phyloP scores from a whole-genome alignment of 2,888 invertebrate genomes.

The Yponomeuta evonymella region DNA sequence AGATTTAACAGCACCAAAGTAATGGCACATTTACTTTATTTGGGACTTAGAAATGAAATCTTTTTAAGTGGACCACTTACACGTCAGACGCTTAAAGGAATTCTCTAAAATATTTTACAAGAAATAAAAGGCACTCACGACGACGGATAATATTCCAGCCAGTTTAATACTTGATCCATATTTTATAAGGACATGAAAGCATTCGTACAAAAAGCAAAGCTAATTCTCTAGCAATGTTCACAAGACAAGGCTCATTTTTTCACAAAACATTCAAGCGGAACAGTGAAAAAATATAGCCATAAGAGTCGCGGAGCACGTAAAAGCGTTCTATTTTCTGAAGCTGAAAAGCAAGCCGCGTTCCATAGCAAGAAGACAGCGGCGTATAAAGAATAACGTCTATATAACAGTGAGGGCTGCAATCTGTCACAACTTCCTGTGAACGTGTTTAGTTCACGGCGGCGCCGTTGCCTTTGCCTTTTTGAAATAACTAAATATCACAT shows the following conservation, averaged over 20 bases:
- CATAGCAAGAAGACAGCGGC: not conserved
- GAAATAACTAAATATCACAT: not conserved
- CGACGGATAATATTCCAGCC: not conserved
- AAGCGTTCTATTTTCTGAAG: slow-evolving; percentile 7
- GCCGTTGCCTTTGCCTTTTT: slow-evolving; percentile 19
- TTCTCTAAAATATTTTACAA: not conserved
- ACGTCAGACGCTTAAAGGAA: not conserved
- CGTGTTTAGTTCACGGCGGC: slow-evolving; percentile 29
- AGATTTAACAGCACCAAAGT: slow-evolving; percentile 28
- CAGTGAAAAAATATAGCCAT: not conserved
- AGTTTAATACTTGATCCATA: not conserved
- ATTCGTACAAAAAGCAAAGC: not conserved
- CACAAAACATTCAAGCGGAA: slow-evolving; percentile 7
- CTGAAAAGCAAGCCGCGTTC: slow-evolving; percentile 5
- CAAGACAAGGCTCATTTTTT: not conserved
- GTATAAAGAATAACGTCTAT: slow-evolving; percentile 9
- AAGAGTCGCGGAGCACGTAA: not conserved
- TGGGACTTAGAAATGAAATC: slow-evolving; percentile 34
- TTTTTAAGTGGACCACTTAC: slow-evolving; percentile 28
- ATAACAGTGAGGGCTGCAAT: slow-evolving; percentile 41
- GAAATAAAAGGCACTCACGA: not conserved
- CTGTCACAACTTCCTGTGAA: slow-evolving; percentile 46
- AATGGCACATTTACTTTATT: slow-evolving; percentile 33
- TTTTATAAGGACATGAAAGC: not conserved
- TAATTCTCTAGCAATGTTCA: not conserved